Base-by-base conservation (phyloP, 2,888 invertebrate genomes). In the Dendrolimus houi region DNA sequence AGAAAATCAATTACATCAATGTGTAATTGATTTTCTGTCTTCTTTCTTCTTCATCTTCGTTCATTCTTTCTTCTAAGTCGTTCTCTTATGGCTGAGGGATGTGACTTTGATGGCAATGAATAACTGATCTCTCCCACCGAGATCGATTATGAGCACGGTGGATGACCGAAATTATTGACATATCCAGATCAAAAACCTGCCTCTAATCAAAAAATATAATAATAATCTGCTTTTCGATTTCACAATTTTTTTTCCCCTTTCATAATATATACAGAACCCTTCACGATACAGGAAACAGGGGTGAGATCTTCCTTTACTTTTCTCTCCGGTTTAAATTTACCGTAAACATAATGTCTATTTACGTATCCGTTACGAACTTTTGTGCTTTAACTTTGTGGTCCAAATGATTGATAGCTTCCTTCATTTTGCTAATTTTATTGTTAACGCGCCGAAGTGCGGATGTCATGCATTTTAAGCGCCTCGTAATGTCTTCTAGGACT, bases 391-490 rank as follows among this genome's bases (percentile, higher is more conserved):
- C 73, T 77, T 29, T 29, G 47, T 47, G 47, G 47, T 47, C 9
- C 47, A 47, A 47, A 71, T 81, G 77, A 79, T 79, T 70, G 75
- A 79, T 78, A 69, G 74, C 74, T 77, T 83, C 81, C 77, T 79
- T 69, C 74, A 68, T 69, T 71, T 79, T 74, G 82, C 82, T 80
- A 80, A 85, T 82, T 83, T 82, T 77, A 75, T 77, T 76, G 73
- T 71, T 75, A 72, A 78, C 76, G 77, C 71, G 62, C 59, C 64
- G 66, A 69, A 68, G 62, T 75, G 70, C 79, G 84, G 83, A 85
- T 84, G 81, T 82, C 69, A 74, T 78, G 80, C 81, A 81, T 85
- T 84, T 81, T 76, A 72, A 9, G 8, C 47, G 12, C 47, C 12
- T 47, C 12, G 9, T 47, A 47, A 47, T 47, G 12, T 1, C 9